These are phyloP conservation scores for Diploscapter pachys DNA, from an alignment of 1,140 invertebrate genomes.

Conservation along the genomic window DNA sequence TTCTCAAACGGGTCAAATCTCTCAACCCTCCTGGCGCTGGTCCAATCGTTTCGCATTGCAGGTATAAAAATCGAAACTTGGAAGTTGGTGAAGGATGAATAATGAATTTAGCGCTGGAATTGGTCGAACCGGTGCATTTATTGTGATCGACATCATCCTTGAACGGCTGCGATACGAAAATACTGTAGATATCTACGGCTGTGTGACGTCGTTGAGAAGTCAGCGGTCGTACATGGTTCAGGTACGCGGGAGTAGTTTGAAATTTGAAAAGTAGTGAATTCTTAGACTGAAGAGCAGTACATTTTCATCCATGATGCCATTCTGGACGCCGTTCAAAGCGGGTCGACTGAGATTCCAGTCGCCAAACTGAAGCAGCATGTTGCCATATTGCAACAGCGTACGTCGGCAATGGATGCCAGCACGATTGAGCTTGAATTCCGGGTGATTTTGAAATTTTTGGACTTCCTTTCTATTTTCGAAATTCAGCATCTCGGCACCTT, in stretches of 20 bases:
- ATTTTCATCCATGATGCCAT: slow-evolving; percentile 97
- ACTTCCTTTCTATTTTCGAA: not conserved
- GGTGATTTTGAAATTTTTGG: slow-evolving; percentile 58
- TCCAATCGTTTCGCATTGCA: slow-evolving; percentile 91
- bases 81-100: no score
- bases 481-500: slow-evolving; percentile 82
- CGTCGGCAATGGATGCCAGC: slow-evolving; percentile 62
- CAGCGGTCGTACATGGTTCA: slow-evolving; percentile 90
- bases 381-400: slow-evolving; percentile 73
- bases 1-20: slow-evolving; percentile 82
- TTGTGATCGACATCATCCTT: slow-evolving; percentile 95
- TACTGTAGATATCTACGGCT: slow-evolving; percentile 96
- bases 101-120: slow-evolving; percentile 76
- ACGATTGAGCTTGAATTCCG: slow-evolving; percentile 97
- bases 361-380: slow-evolving; percentile 81
- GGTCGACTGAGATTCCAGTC: slow-evolving; percentile 86
- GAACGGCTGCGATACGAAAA: slow-evolving; percentile 90
- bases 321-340: slow-evolving; percentile 89
- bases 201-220: slow-evolving; percentile 90
- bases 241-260: not conserved
- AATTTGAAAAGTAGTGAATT: not conserved
- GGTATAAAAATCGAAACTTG: slow-evolving; percentile 44
- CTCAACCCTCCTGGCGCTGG: slow-evolving; percentile 83
- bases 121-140: slow-evolving; percentile 94
- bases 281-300: slow-evolving; percentile 94